phyloP scores from a whole-genome alignment of 1,140 invertebrate species.

The Caenorhabditis latens region DNA sequence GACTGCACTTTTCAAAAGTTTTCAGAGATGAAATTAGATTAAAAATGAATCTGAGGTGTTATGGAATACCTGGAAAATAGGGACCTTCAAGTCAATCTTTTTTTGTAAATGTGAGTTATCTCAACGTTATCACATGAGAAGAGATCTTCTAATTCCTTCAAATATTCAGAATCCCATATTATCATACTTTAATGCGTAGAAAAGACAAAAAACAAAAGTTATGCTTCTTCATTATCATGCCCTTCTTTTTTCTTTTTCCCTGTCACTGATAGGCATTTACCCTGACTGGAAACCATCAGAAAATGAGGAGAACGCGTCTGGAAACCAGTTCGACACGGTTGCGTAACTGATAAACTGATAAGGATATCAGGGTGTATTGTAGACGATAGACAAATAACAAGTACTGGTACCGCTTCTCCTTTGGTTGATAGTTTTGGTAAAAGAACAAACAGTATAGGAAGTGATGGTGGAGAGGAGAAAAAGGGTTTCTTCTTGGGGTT shows the following conservation, averaged over 20 bases:
- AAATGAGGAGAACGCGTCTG: neutral
- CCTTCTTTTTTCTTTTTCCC: neutral
- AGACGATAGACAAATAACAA: slow-evolving; percentile 38
- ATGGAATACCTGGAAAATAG: too few species aligned
- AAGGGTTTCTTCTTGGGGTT: too few species aligned
- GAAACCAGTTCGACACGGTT: slow-evolving; percentile 44
- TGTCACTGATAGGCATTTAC: slow-evolving; percentile 44
- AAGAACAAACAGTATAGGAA: neutral
- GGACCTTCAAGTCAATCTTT: too few species aligned
- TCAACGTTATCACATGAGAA: too few species aligned
- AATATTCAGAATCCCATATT: neutral
- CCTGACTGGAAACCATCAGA: slow-evolving; percentile 15
- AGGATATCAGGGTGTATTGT: slow-evolving; percentile 44
- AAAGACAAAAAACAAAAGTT: slow-evolving; percentile 7
- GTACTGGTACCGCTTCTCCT: slow-evolving; percentile 47
- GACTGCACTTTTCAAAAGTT: slow-evolving; percentile 10
- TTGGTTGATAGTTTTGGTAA: slow-evolving; percentile 41
- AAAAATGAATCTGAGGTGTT: too few species aligned
- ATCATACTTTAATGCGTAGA: neutral
- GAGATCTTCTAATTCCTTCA: too few species aligned
- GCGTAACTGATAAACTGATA: slow-evolving; percentile 55
- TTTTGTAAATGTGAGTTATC: too few species aligned
- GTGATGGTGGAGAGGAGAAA: neutral
- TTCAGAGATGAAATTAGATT: too few species aligned
- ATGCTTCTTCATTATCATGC: slow-evolving; percentile 26